These are phyloP conservation scores for Paracanthobrama guichenoti DNA, from an alignment of 2,113 vertebrate genomes.

Conservation along the genomic window DNA sequence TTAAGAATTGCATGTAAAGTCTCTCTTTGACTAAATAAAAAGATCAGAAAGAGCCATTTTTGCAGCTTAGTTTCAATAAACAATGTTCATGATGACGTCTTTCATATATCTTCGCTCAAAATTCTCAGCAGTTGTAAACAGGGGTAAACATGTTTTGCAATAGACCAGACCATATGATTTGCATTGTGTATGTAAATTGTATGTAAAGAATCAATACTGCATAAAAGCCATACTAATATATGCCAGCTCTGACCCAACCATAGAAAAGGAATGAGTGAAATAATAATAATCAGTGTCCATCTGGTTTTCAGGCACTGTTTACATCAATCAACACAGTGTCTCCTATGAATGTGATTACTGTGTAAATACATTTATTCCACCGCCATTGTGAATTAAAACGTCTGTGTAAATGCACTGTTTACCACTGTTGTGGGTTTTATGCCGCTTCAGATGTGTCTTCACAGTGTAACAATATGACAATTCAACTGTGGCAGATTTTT, in stretches of 20 bases:
- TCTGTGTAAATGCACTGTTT: constrained; percentile 6
- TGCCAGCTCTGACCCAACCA: neutral
- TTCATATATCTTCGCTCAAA: no score
- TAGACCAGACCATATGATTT: neutral
- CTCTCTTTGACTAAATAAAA: no score
- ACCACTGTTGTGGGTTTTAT: neutral
- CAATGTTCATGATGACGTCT: no score
- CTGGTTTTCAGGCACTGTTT: neutral
- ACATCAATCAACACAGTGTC: constrained; percentile 2
- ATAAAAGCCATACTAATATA: neutral
- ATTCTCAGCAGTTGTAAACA: neutral
- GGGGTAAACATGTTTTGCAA: neutral
- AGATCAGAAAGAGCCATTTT: no score
- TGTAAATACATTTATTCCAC: neutral
- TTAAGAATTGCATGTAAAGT: no score
- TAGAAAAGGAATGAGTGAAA: neutral
- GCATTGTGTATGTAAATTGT: neutral
- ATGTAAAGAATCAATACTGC: neutral
- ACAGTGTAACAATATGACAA: neutral
- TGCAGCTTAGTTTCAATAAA: no score
- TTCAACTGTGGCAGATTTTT: constrained; percentile 2
- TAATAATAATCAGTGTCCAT: constrained; percentile 23
- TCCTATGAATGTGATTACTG: constrained; percentile 8
- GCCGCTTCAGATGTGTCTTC: neutral
- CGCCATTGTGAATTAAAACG: neutral